A percentile compares a stretch with the other conserved stretches of the same genome.
Evolutionary conservation across 1,140 invertebrate species (phyloP).

Genomic region (Drosophila serrata): DNA sequence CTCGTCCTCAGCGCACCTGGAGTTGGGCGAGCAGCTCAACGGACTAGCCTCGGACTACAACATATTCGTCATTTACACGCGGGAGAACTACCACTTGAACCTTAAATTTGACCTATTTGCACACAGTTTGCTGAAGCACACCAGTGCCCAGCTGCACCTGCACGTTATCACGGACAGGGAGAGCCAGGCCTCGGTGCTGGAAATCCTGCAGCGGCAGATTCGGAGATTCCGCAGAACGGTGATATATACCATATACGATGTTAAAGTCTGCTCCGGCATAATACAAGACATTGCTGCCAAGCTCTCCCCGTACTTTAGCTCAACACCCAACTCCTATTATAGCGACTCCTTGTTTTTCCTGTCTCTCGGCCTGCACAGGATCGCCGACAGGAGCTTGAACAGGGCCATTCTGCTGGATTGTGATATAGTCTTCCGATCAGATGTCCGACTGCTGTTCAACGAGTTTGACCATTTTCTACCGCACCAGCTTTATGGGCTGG

Average conservation of each 20-base stretch:
- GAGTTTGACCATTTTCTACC: slow-evolving; percentile 87
- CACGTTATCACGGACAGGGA: slow-evolving; percentile 90
- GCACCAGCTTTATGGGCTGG: slow-evolving; percentile 90
- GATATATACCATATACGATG: slow-evolving; percentile 87
- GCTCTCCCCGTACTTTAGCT: slow-evolving; percentile 92
- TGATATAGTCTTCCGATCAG: slow-evolving; percentile 91
- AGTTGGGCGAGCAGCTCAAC: slow-evolving; percentile 41
- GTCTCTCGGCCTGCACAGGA: slow-evolving; percentile 91
- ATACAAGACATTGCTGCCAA: slow-evolving; percentile 89
- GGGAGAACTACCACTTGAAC: slow-evolving; percentile 87
- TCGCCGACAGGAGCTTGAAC: slow-evolving; percentile 88
- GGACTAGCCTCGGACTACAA: slow-evolving; percentile 66
- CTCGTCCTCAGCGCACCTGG: slow-evolving; percentile 47
- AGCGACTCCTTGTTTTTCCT: slow-evolving; percentile 93
- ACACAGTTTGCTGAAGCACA: slow-evolving; percentile 86
- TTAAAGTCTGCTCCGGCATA: slow-evolving; percentile 87
- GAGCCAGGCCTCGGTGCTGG: slow-evolving; percentile 88
- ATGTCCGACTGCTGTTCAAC: slow-evolving; percentile 89
- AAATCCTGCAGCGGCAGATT: slow-evolving; percentile 86
- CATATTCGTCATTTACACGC: slow-evolving; percentile 81
- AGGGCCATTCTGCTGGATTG: slow-evolving; percentile 91
- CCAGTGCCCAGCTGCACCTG: slow-evolving; percentile 87
- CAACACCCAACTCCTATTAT: slow-evolving; percentile 92
- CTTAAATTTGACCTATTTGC: slow-evolving; percentile 88
- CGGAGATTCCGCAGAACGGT: slow-evolving; percentile 86